These are phyloP conservation scores for Tangara arthus DNA, from an alignment of 2,797 vertebrate genomes.

Conservation along the genomic window DNA sequence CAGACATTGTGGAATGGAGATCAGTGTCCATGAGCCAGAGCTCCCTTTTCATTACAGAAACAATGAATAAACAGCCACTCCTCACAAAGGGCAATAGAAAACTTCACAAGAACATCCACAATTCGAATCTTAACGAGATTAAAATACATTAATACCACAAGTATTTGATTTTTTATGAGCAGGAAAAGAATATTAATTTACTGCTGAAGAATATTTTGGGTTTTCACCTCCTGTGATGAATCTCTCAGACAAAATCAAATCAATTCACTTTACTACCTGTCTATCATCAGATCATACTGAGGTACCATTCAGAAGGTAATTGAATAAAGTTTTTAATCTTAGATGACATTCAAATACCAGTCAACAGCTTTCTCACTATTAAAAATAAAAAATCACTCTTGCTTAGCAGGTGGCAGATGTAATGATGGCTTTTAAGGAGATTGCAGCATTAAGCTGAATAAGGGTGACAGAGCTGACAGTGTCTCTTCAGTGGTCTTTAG, in stretches of 20 bases:
- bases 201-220: neutral
- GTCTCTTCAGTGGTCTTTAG: neutral
- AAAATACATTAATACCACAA: neutral
- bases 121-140: conserved; percentile 2
- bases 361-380: conserved; percentile 13
- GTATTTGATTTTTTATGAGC: neutral
- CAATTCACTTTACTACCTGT: neutral
- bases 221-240: neutral
- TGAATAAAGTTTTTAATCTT: conserved; percentile 45
- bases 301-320: conserved; percentile 4
- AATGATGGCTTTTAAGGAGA: conserved; percentile 21
- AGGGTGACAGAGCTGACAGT: neutral
- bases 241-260: conserved; percentile 23
- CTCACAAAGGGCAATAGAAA: conserved; percentile 5
- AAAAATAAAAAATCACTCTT: neutral
- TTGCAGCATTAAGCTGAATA: neutral
- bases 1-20: neutral
- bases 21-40: neutral
- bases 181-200: neutral
- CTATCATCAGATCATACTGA: neutral
- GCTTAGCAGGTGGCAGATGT: neutral
- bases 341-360: conserved; percentile 27
- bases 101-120: neutral
- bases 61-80: conserved; percentile 24
- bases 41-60: conserved; percentile 2